Conservation (phyloP, 2,888 invertebrate genomes). For the Tipula vernalis region DNA sequence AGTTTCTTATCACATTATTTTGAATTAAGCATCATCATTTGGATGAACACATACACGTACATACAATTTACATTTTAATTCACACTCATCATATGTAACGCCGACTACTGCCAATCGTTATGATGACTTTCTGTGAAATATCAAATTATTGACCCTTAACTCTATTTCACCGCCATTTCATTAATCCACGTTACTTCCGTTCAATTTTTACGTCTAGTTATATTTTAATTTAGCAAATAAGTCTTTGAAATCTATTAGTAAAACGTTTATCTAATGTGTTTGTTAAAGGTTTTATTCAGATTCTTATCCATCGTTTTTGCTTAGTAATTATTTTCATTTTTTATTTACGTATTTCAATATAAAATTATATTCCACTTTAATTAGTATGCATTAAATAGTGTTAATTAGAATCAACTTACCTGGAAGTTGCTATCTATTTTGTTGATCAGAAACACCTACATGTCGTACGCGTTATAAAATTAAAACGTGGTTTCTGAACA, state of each 20-base stretch:
- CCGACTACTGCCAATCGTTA: neutral
- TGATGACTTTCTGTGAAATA: neutral
- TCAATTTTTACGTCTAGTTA: neutral
- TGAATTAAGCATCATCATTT: neutral
- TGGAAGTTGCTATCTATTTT: no score
- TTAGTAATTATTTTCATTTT: neutral
- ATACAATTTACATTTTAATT: neutral
- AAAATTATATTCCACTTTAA: no score
- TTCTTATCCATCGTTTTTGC: neutral
- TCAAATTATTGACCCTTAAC: neutral
- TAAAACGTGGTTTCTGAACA: no score
- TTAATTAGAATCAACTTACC: no score
- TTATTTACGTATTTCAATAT: no score
- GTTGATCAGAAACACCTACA: no score
- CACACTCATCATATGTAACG: neutral
- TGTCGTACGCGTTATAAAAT: no score
- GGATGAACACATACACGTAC: neutral
- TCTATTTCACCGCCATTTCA: neutral
- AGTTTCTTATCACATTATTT: neutral
- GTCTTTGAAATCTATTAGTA: neutral
- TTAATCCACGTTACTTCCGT: neutral
- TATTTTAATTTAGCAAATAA: neutral
- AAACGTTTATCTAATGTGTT: neutral
- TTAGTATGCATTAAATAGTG: no score
- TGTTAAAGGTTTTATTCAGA: neutral